A percentile compares a stretch with the other conserved stretches of the same genome.
Conservation (phyloP, 2,113 vertebrate species). For the Oreochromis aureus region DNA sequence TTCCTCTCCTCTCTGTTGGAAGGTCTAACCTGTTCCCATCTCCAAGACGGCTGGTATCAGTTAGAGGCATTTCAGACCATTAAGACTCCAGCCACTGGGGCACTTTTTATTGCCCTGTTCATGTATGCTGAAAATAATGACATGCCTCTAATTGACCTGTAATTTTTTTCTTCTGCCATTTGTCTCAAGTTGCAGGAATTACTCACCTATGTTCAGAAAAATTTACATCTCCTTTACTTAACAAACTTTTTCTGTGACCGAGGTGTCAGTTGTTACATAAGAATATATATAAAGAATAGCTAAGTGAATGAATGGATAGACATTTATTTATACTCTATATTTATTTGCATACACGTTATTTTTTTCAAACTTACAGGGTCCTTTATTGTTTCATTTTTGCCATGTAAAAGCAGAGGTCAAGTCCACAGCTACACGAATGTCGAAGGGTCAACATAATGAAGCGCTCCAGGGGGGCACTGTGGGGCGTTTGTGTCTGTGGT, state of each 20-base stretch:
- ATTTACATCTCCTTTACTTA: background rate
- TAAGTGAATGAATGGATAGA: background rate
- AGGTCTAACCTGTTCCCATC: conserved; percentile 7
- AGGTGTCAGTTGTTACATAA: background rate
- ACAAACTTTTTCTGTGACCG: background rate
- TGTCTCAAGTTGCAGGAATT: conserved; percentile 6
- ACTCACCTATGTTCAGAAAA: background rate
- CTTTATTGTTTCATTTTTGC: background rate
- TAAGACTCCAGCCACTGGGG: background rate
- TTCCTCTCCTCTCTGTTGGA: background rate
- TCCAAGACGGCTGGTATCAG: conserved; percentile 2
- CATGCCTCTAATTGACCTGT: background rate
- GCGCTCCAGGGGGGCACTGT: background rate
- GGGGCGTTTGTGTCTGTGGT: conserved; percentile 16
- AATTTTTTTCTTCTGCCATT: background rate
- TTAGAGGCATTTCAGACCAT: conserved; percentile 26
- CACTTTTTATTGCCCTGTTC: conserved; percentile 29
- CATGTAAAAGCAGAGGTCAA: conserved; percentile 16
- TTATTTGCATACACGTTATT: background rate
- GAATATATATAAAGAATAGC: background rate
- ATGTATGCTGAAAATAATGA: conserved; percentile 9
- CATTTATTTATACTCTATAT: background rate
- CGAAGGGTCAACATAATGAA: conserved; percentile 5
- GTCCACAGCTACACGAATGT: conserved; percentile 7
- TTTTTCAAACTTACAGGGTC: background rate